phyloP scores from a whole-genome alignment of 1,140 invertebrate species.

The Thalassaphorura encarpata region DNA sequence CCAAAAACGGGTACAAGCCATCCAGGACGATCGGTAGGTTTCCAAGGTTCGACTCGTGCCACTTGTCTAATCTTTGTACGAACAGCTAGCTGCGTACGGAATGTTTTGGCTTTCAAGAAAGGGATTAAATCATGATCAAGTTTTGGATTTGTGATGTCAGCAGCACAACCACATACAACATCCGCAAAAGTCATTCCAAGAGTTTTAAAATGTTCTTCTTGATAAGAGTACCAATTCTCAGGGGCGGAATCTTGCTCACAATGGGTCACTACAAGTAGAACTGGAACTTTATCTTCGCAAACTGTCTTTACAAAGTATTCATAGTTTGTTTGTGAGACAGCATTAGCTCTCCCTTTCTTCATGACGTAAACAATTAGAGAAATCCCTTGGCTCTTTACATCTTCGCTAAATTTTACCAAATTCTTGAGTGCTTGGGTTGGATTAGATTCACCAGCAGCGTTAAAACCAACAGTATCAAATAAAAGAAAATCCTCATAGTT shows the following conservation, averaged over 20 bases:
- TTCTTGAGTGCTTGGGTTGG: background rate
- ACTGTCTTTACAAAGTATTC: background rate
- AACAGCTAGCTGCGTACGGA: background rate
- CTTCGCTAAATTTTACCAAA: background rate
- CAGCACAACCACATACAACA: background rate
- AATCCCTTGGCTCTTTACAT: background rate
- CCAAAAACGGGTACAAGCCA: background rate
- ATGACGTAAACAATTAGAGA: constrained; percentile 6
- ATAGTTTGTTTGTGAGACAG: background rate
- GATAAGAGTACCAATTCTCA: background rate
- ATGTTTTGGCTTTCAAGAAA: background rate
- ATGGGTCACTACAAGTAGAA: background rate
- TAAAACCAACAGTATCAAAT: constrained; percentile 3
- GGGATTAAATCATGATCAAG: background rate
- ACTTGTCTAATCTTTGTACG: background rate
- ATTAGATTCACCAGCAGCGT: constrained; percentile 1
- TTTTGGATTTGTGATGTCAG: background rate
- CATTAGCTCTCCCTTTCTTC: constrained; percentile 5
- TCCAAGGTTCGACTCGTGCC: background rate
- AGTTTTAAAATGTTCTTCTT: background rate
- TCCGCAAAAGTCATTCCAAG: background rate
- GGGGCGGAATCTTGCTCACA: background rate
- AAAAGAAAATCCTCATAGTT: background rate
- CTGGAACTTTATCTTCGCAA: background rate
- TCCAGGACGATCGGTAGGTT: background rate